These are phyloP conservation scores for Eulemur mongoz DNA, from an alignment of 2,797 vertebrate species.

Conservation along the genomic window DNA sequence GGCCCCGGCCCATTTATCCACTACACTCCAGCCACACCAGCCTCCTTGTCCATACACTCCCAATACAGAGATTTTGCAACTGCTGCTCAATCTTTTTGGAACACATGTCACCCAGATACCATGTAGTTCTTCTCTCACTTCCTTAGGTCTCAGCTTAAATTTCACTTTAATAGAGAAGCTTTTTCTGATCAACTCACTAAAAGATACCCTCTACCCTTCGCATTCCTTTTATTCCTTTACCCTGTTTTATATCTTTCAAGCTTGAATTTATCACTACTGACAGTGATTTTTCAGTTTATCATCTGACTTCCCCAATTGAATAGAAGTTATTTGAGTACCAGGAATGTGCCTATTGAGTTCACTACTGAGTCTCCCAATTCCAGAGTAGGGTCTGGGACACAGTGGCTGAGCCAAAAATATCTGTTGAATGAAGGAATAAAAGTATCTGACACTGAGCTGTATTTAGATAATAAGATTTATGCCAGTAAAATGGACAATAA, in stretches of 20 bases:
- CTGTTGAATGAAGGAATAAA: background rate
- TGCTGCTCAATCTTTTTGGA: background rate
- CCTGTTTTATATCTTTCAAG: background rate
- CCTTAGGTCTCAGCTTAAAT: background rate
- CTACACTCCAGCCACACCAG: rapidly evolving
- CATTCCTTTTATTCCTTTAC: background rate
- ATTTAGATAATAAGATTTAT: background rate
- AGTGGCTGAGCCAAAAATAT: background rate
- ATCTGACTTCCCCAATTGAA: background rate
- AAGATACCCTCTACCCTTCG: rapidly evolving
- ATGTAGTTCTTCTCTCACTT: background rate
- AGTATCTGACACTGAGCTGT: background rate
- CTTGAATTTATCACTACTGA: background rate
- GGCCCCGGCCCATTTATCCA: rapidly evolving
- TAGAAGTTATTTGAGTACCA: background rate
- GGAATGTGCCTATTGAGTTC: background rate
- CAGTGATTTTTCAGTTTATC: background rate
- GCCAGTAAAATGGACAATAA: background rate
- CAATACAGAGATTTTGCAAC: background rate
- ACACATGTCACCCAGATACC: rapidly evolving
- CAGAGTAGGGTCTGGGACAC: background rate
- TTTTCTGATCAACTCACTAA: background rate
- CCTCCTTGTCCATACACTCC: rapidly evolving
- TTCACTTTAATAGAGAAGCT: rapidly evolving
- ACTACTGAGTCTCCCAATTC: background rate